phyloP scores from a whole-genome alignment of 2,797 vertebrate genomes.

The Cygnus olor region DNA sequence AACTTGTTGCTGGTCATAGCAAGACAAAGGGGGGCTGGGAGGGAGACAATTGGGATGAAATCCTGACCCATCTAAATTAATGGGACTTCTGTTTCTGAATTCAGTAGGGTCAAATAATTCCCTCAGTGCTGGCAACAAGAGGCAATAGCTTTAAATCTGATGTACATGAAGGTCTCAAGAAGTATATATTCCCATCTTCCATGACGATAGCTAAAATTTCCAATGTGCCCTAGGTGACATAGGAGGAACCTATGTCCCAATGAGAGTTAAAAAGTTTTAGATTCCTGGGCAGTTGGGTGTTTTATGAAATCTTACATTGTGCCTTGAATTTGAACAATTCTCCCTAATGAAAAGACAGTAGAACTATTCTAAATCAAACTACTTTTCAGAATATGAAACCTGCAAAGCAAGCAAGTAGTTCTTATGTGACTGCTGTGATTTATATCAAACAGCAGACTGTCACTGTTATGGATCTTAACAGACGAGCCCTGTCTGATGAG shows the following conservation, averaged over 20 bases:
- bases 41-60: background rate
- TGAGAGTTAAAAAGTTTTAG: background rate
- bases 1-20: constrained; percentile 78
- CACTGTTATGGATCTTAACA: background rate
- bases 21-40: constrained; percentile 40
- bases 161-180: background rate
- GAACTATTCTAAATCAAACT: background rate
- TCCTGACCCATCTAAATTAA: constrained; percentile 18
- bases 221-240: background rate
- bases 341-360: background rate
- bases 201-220: background rate
- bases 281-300: background rate
- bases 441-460: background rate
- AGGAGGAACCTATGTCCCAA: background rate
- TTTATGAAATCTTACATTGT: background rate
- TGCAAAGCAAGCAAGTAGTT: background rate
- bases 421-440: background rate
- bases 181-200: background rate
- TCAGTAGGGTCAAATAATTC: constrained; percentile 28
- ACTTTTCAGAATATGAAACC: background rate
- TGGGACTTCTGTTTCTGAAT: constrained; percentile 7
- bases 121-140: background rate
- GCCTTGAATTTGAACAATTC: background rate
- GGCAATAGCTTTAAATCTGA: constrained; percentile 4
- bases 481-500: background rate